phyloP scores from a whole-genome alignment of 2,113 vertebrate genomes.

The Cottus gobio region DNA sequence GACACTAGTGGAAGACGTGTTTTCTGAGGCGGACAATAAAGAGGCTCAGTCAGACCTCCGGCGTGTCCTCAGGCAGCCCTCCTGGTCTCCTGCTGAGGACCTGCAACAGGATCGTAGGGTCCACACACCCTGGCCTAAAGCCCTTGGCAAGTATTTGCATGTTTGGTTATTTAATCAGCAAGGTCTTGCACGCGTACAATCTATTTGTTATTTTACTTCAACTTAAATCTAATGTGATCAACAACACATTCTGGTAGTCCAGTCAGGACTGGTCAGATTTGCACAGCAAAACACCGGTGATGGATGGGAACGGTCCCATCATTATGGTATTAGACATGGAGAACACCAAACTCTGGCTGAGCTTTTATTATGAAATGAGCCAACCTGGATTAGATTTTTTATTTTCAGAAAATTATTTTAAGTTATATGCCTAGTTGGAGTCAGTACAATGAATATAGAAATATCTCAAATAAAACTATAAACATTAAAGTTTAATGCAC shows the following conservation, averaged over 20 bases:
- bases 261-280: no score
- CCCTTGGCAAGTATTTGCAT: slow-evolving; percentile 28
- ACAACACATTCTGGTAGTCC: not conserved
- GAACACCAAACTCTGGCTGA: not conserved
- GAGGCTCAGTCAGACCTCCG: slow-evolving; percentile 46
- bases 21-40: slow-evolving; percentile 59
- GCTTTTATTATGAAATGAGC: not conserved
- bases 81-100: slow-evolving; percentile 34
- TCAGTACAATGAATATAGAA: not conserved
- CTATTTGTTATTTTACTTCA: not conserved
- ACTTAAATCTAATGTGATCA: not conserved
- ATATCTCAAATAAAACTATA: not conserved
- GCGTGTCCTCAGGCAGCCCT: slow-evolving; percentile 18
- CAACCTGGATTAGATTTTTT: no score
- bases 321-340: not conserved
- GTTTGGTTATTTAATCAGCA: not conserved
- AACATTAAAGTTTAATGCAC: not conserved
- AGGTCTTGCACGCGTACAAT: not conserved
- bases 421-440: not conserved
- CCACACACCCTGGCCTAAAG: slow-evolving; percentile 17
- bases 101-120: not conserved
- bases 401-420: not conserved
- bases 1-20: slow-evolving; percentile 63
- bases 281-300: no score
- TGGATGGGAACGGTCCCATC: no score